These are phyloP conservation scores for Boleophthalmus pectinirostris DNA, from an alignment of 2,113 vertebrate genomes.

Conservation along the genomic window DNA sequence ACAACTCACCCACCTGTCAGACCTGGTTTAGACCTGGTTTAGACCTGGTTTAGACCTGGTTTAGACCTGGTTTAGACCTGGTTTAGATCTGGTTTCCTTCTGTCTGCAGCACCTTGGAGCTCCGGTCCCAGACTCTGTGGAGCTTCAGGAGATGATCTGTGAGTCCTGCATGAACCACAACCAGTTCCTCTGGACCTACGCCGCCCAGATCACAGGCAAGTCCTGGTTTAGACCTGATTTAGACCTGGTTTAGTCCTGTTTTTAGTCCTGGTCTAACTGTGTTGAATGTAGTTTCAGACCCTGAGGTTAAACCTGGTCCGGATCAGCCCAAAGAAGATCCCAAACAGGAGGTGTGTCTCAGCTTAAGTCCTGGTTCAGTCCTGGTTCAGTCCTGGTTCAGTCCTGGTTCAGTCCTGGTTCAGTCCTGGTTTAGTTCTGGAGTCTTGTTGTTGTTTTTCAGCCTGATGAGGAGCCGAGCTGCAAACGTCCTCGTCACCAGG, in stretches of 20 bases:
- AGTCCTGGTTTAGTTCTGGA: not conserved
- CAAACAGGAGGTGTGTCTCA: not conserved
- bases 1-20: no score
- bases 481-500: slow-evolving; percentile 61
- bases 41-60: no score
- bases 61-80: not conserved
- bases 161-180: slow-evolving; percentile 88
- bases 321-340: not conserved
- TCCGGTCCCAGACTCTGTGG: slow-evolving; percentile 85
- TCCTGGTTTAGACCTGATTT: not conserved
- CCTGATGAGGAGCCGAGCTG: slow-evolving; percentile 51
- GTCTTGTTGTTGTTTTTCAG: not conserved
- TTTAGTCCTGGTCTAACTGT: not conserved
- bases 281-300: slow-evolving; percentile 25
- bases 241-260: not conserved
- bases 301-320: not conserved
- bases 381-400: not conserved
- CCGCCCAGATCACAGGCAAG: slow-evolving; percentile 79
- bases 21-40: no score
- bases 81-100: not conserved
- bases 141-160: slow-evolving; percentile 96
- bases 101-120: slow-evolving; percentile 86
- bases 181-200: slow-evolving; percentile 88
- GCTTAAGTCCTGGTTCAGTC: not conserved
- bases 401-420: not conserved